Percentiles rank a stretch among this genome's conserved stretches.
These are phyloP conservation scores for Microvelia longipes DNA, from an alignment of 1,140 invertebrate genomes.

Conservation along the genomic window DNA sequence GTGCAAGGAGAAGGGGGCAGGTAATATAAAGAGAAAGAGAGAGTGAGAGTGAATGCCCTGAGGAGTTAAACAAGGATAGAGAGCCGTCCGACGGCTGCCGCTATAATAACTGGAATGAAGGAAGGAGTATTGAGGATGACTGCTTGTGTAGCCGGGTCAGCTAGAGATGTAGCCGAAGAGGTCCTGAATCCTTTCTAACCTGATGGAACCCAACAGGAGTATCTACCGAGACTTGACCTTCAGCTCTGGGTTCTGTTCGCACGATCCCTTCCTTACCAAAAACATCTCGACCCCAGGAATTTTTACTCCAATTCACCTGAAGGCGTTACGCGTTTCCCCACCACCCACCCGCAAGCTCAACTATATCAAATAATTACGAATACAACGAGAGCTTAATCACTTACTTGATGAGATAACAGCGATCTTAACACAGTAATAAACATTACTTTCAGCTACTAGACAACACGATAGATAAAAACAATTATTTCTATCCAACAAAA, in stretches of 20 bases:
- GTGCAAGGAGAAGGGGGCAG: background rate
- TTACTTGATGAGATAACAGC: too few relatives aligned
- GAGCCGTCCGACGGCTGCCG: background rate
- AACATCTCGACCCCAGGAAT: background rate
- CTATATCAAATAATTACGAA: too few relatives aligned
- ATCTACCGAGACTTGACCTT: background rate
- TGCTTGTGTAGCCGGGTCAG: background rate
- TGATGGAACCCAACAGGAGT: too few relatives aligned
- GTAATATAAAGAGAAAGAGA: background rate
- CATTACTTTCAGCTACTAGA: too few relatives aligned
- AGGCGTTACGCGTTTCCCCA: background rate
- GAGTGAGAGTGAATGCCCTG: background rate
- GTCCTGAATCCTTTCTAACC: background rate
- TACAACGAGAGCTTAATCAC: too few relatives aligned
- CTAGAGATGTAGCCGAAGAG: background rate
- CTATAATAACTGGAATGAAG: background rate
- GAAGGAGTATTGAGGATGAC: background rate
- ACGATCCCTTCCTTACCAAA: background rate
- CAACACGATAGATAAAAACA: too few relatives aligned
- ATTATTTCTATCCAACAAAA: too few relatives aligned
- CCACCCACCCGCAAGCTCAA: too few relatives aligned
- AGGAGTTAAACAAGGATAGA: background rate
- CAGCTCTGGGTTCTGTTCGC: background rate
- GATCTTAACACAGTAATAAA: too few relatives aligned
- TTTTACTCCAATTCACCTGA: background rate